Percentiles rank a stretch among this genome's conserved stretches.
These are phyloP conservation scores for Sceloporus undulatus DNA, from an alignment of 2,113 vertebrate species.

Conservation along the genomic window DNA sequence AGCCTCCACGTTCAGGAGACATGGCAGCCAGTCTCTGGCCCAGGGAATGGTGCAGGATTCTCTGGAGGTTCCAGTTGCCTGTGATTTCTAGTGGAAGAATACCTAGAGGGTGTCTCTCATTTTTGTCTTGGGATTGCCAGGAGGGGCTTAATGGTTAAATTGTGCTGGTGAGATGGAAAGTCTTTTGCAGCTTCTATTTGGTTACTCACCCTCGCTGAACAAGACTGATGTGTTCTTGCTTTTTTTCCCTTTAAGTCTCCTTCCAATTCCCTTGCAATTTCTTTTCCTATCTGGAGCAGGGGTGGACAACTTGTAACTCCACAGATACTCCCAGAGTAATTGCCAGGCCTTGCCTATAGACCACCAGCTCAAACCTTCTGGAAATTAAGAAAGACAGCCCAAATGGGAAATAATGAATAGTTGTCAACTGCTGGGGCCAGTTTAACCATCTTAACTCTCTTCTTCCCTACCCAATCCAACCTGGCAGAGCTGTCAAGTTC, in stretches of 20 bases:
- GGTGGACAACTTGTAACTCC: no score
- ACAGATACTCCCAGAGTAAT: not conserved
- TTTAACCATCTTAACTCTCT: conserved; percentile 8
- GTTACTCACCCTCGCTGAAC: not conserved
- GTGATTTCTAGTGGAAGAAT: no score
- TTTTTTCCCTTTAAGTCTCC: not conserved
- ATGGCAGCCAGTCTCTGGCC: not conserved
- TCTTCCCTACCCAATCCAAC: conserved; percentile 5
- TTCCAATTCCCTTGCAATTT: not conserved
- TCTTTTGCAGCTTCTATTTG: not conserved
- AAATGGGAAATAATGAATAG: not conserved
- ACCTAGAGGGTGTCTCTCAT: no score
- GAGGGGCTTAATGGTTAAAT: not conserved
- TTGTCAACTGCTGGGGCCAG: not conserved
- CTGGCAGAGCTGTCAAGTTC: conserved; percentile 93
- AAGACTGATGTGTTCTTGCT: no score
- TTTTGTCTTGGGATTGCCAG: no score
- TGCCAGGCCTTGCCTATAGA: not conserved
- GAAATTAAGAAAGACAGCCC: not conserved
- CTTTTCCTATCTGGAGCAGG: no score
- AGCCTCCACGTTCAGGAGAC: not conserved
- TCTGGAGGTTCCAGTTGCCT: not conserved
- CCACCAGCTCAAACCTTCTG: not conserved
- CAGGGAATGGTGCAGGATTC: not conserved
- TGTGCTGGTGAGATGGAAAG: no score